Base-by-base conservation (phyloP, 1,140 invertebrate species). In the Bombus waltoni region DNA sequence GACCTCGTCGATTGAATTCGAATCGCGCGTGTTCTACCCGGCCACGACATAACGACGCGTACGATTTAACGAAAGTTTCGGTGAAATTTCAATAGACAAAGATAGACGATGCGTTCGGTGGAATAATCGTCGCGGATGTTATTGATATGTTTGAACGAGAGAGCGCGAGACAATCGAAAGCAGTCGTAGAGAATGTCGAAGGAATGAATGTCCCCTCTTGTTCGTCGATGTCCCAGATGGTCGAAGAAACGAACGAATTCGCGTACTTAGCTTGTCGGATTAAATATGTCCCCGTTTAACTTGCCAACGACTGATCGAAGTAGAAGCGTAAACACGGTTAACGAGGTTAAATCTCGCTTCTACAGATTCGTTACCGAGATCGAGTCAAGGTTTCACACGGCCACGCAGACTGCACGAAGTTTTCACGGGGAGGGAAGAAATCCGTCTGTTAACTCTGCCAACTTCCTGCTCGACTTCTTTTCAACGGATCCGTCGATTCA, bases 1-100 rank as follows among this genome's bases (percentile, higher is more conserved):
- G 6, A n/a, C 9, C 11, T 57, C 42, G 68, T 25, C 77, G 70
- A 85, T 85, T 72, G 83, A 81, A 74, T 85, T 72, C 35, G 35
- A 66, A 74, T 66, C 70, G 78, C 6, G 6, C n/a, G n/a, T 8
- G 10, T 28, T 38, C 10, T 3, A 6, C 3, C 1, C 22, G 1
- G 40, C 4, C 28, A 13, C 25, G 25, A 40, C 4, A n/a, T 40
- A 71, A 40, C 3, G 38, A 38, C 9, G 35, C 28, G 62, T n/a
- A 28, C 10, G 68, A 40, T 40, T 22, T 25, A 5, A 70, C 9
- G 18, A 25, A 35, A 4, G 3, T 38, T 70, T 9, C 1, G 38
- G 22, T 40, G 35, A 35, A 66, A 66, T 35, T 32, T 35, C 35
- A 18, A 32, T 10, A 62, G 28, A 62, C 18, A 53, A 8, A 53